Evolutionary conservation across 2,113 vertebrate species (phyloP).

Genomic region (Poeciliopsis prolifica): DNA sequence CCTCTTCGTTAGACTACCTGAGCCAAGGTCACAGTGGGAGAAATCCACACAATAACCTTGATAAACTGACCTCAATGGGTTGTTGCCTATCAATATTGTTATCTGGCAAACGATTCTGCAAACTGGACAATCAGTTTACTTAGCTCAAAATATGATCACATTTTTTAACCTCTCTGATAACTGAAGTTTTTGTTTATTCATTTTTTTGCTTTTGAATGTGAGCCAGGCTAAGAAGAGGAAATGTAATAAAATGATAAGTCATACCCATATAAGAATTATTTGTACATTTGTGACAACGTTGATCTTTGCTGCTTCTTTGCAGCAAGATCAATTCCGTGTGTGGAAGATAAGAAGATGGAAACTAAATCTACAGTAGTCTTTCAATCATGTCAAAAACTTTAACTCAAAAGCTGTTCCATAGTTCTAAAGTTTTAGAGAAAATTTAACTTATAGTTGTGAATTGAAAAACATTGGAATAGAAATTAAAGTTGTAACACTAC

Average conservation of each 20-base stretch:
- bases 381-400: constrained; percentile 1
- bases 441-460: constrained; percentile 12
- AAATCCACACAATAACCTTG: constrained; percentile 47
- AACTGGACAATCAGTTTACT: background rate
- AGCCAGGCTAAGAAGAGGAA: background rate
- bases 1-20: constrained; percentile 29
- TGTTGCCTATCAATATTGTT: constrained; percentile 11
- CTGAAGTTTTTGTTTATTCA: background rate
- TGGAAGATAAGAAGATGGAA: constrained; percentile 10
- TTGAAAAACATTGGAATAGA: background rate
- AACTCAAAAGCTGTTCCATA: background rate
- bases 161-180: background rate
- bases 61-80: constrained; percentile 40
- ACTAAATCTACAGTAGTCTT: background rate
- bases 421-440: constrained; percentile 16
- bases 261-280: background rate
- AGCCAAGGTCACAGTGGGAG: constrained; percentile 58
- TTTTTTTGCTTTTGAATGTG: background rate
- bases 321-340: background rate
- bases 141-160: background rate
- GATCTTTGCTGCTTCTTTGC: background rate
- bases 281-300: background rate
- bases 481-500: no score
- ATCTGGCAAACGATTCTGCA: constrained; percentile 12
- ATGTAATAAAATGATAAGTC: background rate